phyloP scores from a whole-genome alignment of 2,113 vertebrate species.

The Ptyas mucosa region DNA sequence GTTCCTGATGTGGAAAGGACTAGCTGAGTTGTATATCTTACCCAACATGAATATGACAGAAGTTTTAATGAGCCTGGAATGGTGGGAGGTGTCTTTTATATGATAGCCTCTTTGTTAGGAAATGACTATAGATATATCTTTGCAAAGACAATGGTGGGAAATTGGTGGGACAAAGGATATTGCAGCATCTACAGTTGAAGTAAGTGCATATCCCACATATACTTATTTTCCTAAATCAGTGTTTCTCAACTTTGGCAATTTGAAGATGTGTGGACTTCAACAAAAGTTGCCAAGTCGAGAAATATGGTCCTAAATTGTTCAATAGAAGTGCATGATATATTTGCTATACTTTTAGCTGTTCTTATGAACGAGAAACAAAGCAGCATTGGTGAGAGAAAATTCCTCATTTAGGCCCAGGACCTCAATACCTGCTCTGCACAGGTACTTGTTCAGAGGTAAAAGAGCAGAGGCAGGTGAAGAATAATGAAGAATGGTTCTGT shows the following conservation, averaged over 20 bases:
- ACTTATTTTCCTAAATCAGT: not conserved
- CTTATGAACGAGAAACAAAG: not conserved
- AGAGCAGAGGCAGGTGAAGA: not conserved
- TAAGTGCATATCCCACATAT: not conserved
- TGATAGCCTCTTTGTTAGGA: not conserved
- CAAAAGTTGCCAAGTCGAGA: not conserved
- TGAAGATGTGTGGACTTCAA: not conserved
- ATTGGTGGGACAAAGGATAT: not conserved
- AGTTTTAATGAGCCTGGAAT: not conserved
- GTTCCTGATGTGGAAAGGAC: not conserved
- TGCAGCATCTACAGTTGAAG: not conserved
- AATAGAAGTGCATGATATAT: not conserved
- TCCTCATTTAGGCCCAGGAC: not conserved
- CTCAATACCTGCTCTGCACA: not conserved
- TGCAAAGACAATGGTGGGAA: not conserved
- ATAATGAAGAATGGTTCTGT: not conserved
- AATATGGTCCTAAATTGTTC: not conserved
- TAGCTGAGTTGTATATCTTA: not conserved
- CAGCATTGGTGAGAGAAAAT: not conserved
- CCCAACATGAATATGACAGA: not conserved
- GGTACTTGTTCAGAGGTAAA: not conserved
- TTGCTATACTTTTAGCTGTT: not conserved
- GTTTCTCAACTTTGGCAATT: not conserved
- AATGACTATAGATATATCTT: not conserved
- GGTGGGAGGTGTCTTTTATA: not conserved